A percentile compares a stretch with the other conserved stretches of the same genome.
phyloP scores from a whole-genome alignment of 2,888 invertebrate species.

The Micropterix aruncella region DNA sequence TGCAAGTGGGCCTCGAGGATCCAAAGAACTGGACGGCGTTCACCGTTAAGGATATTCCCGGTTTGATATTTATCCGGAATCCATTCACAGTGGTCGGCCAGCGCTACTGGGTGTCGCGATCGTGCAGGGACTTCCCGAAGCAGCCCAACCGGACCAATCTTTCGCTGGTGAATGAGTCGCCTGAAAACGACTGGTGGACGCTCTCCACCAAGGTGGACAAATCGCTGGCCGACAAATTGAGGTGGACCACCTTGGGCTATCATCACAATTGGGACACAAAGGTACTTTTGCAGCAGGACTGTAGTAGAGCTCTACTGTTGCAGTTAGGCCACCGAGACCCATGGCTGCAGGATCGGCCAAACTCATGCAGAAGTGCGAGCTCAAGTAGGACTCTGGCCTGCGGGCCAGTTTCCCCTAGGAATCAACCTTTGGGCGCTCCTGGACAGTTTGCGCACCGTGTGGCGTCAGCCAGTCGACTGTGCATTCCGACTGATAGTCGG shows the following conservation, averaged over 20 bases:
- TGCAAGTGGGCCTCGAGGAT: conserved; percentile 27
- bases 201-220: conserved; percentile 30
- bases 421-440: no score
- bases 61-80: conserved; percentile 69
- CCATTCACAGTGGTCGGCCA: conserved; percentile 70
- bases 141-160: conserved; percentile 60
- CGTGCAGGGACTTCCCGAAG: conserved; percentile 61
- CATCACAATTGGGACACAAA: conserved; percentile 98
- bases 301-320: no score
- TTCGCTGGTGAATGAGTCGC: conserved; percentile 27
- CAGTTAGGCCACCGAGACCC: no score
- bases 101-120: conserved; percentile 69
- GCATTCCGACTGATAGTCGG: no score
- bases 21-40: conserved; percentile 47
- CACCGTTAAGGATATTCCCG: conserved; percentile 45
- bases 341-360: no score
- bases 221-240: conserved; percentile 36
- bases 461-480: no score
- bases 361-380: no score
- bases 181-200: conserved; percentile 49
- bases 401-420: no score
- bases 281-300: no score
- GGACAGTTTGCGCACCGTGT: no score
- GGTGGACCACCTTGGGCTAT: conserved; percentile 95
- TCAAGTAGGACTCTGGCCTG: no score